Conservation (phyloP, 2,888 invertebrate genomes). For the Thumatha senex region DNA sequence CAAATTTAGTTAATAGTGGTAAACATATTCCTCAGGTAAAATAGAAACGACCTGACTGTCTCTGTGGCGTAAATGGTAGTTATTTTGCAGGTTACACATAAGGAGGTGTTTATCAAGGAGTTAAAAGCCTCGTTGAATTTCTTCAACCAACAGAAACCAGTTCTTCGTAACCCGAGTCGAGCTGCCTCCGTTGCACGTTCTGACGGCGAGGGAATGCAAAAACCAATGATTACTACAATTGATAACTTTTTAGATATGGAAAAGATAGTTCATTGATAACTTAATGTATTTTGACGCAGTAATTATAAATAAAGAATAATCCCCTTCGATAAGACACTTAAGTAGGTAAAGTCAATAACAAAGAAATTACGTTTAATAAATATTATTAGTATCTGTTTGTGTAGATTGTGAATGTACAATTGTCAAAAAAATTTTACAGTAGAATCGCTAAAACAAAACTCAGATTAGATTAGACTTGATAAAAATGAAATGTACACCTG, state of each 20-base stretch:
- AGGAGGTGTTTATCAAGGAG: conserved; percentile 80
- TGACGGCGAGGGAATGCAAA: conserved; percentile 35
- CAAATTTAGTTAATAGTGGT: no score
- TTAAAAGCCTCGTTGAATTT: conserved; percentile 72
- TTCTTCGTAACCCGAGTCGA: conserved; percentile 69
- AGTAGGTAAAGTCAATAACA: background rate
- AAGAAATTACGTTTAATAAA: background rate
- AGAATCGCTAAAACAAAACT: no score
- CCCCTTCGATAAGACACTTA: background rate
- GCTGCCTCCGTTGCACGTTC: conserved; percentile 61
- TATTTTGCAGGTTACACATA: conserved; percentile 75
- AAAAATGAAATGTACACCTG: no score
- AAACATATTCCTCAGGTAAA: no score
- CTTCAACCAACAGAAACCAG: conserved; percentile 71
- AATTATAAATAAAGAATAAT: background rate
- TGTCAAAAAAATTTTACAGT: no score
- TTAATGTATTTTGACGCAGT: background rate
- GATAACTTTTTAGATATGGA: conserved; percentile 68
- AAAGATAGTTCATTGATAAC: conserved; percentile 48
- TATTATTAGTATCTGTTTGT: background rate
- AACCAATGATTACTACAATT: conserved; percentile 38
- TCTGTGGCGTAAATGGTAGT: no score
- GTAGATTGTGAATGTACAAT: background rate
- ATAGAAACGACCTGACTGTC: no score
- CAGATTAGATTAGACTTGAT: no score